Conservation (phyloP, 2,113 vertebrate genomes). For the Gasterosteus aculeatus region DNA sequence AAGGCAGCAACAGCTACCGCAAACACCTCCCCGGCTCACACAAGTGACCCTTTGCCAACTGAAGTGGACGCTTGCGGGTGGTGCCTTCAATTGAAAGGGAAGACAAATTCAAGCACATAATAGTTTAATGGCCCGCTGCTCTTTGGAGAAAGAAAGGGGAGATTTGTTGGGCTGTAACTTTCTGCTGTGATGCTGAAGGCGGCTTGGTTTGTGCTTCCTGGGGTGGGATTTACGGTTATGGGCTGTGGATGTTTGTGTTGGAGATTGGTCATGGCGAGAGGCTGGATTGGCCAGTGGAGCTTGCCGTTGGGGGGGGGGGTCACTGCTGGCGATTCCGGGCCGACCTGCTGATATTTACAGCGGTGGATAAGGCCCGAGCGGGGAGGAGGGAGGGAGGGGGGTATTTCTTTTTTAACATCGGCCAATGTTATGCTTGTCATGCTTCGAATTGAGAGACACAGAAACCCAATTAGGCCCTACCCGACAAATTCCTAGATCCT, state of each 20-base stretch:
- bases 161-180: constrained; percentile 78
- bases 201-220: constrained; percentile 71
- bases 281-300: constrained; percentile 44
- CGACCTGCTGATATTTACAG: constrained; percentile 57
- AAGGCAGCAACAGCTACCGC: constrained; percentile 16
- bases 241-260: constrained; percentile 66
- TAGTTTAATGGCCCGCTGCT: constrained; percentile 71
- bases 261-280: constrained; percentile 71
- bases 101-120: constrained; percentile 59
- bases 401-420: constrained; percentile 10
- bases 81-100: constrained; percentile 54
- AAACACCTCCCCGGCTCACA: constrained; percentile 20
- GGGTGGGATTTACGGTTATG: constrained; percentile 73
- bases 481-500: background rate
- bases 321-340: constrained; percentile 22
- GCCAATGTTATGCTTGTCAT: background rate
- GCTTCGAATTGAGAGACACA: constrained; percentile 2
- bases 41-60: constrained; percentile 48
- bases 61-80: constrained; percentile 70
- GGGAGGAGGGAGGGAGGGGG: background rate
- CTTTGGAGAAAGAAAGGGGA: constrained; percentile 63
- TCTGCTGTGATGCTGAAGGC: constrained; percentile 71
- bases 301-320: constrained; percentile 35
- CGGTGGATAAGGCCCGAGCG: constrained; percentile 7
- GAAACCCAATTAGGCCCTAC: background rate